Evolutionary conservation across 2,888 invertebrate genomes (phyloP).

Genomic region (Drosophila neotestacea): DNA sequence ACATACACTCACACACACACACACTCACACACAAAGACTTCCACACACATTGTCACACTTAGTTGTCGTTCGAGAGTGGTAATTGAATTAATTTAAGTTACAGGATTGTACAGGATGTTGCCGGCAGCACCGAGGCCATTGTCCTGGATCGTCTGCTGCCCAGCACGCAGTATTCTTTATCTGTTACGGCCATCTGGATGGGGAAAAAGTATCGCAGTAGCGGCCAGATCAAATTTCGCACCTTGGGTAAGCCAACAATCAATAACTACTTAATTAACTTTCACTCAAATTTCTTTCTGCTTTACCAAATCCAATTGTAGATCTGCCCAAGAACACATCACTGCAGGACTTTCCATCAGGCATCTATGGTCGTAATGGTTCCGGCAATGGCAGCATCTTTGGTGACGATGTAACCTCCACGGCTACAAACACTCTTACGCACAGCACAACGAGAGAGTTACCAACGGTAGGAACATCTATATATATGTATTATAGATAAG

Average conservation of each 20-base stretch:
- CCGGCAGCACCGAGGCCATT: constrained; percentile 94
- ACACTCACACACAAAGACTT: constrained; percentile 31
- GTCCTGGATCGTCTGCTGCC: constrained; percentile 92
- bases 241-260: constrained; percentile 88
- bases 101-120: constrained; percentile 96
- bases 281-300: neutral
- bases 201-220: constrained; percentile 93
- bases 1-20: constrained; percentile 26
- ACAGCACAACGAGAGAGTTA: constrained; percentile 83
- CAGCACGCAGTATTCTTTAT: constrained; percentile 95
- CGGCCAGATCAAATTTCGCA: constrained; percentile 93
- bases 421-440: constrained; percentile 82
- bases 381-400: constrained; percentile 61
- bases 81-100: constrained; percentile 92
- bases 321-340: constrained; percentile 91
- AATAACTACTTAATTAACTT: neutral
- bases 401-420: constrained; percentile 84
- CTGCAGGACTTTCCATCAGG: constrained; percentile 88
- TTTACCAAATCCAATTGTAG: constrained; percentile 73
- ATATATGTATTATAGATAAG: too few species aligned
- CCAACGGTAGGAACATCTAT: constrained; percentile 81
- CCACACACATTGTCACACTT: constrained; percentile 56
- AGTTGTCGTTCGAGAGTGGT: constrained; percentile 84
- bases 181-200: constrained; percentile 93
- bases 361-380: constrained; percentile 48